Base-by-base conservation (phyloP, 2,888 invertebrate species). In the Tinea pellionella region DNA sequence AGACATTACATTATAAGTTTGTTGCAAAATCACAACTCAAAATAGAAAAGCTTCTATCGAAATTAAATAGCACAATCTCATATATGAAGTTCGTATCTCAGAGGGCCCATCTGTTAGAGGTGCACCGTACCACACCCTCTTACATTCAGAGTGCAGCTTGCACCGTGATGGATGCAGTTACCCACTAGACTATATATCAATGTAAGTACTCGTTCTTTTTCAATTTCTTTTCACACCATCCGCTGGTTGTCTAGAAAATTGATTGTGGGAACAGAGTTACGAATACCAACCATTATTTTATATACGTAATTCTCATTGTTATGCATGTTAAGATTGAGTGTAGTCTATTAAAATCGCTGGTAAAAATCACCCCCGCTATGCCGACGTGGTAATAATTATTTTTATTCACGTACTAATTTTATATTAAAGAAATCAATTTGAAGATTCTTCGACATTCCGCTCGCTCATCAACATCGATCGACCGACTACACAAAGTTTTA, bases 131-230 rank as follows among this genome's bases (percentile, higher is more conserved):
- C 53, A 12, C 53, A 9, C 53, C 24, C 24, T 12, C 47, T 47
- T 15, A 13, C 47, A 47, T 12, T 24, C 55, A 7, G 55, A 55
- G 55, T 55, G 55, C 55, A 55, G 29, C 12, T 29, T 55, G 55
- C 29, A 24, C 8, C 29, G 13, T 32, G 57, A 57, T 57, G 32
- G 57, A 57, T 57, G 57, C 57, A 13, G 57, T 32, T 47, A 9
- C 30, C 15, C 57, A n/a, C 32, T 32, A 32, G 15, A 24, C 57
- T 32, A 57, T 57, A 32, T 57, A 57, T 57, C 57, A 57, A 24
- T 57, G 16, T 32, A 55, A 55, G 19, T 32, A 16, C 32, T 57
- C 32, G 24, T 53, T 53, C 57, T 57, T 57, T 57, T 57, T 57
- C 57, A 32, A 57, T 57, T 57, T 24, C 32, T 29, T 32, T 32